phyloP scores from a whole-genome alignment of 2,113 vertebrate species.

The Nycticryphes semicollaris region DNA sequence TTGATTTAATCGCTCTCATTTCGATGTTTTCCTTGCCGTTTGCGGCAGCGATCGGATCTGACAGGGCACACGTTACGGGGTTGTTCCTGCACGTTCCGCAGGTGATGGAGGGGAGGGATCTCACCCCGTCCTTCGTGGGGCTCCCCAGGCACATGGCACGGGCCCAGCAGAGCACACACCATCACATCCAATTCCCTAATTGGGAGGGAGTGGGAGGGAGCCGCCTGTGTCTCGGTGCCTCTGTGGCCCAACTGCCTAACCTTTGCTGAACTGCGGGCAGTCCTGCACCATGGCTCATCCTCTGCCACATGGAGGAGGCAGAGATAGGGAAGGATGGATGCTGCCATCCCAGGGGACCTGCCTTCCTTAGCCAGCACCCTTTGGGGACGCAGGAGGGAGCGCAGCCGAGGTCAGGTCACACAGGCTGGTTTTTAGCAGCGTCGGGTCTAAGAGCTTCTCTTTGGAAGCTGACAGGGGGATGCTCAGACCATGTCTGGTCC shows the following conservation, averaged over 20 bases:
- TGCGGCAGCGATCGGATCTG: neutral
- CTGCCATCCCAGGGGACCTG: neutral
- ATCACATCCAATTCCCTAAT: neutral
- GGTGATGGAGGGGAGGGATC: neutral
- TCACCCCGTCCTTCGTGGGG: neutral
- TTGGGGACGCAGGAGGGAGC: neutral
- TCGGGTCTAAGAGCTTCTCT: fast-evolving
- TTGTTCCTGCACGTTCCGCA: neutral
- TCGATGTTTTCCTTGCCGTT: neutral
- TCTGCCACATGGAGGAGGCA: neutral
- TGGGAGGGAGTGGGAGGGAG: neutral
- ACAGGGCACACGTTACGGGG: neutral
- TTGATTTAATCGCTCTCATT: neutral
- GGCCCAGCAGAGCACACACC: neutral
- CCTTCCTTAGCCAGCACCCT: neutral
- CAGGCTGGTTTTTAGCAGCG: neutral
- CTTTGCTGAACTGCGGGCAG: neutral
- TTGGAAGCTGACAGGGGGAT: neutral
- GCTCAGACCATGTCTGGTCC: neutral
- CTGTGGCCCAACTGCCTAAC: neutral
- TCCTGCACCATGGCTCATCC: neutral
- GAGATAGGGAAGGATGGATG: neutral
- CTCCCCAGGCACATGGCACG: neutral
- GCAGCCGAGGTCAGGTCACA: neutral
- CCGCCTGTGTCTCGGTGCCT: neutral